Evolutionary conservation across 2,888 invertebrate genomes (phyloP).

Genomic region (Epinotia brunnichana): DNA sequence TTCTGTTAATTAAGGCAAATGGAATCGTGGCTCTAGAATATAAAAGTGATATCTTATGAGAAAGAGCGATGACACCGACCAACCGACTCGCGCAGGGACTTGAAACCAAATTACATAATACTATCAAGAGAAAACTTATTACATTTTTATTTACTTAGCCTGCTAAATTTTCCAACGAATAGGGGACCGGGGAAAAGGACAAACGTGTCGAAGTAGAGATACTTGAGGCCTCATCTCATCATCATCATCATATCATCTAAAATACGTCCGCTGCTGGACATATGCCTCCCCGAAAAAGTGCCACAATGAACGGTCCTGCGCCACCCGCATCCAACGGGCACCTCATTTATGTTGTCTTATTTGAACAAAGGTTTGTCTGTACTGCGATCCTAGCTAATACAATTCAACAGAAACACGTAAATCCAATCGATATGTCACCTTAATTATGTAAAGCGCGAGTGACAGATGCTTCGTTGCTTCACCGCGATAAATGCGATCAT

Average conservation of each 20-base stretch:
- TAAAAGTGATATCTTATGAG: constrained; percentile 48
- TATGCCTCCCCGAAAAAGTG: too few relatives aligned
- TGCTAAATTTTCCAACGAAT: neutral
- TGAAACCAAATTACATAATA: constrained; percentile 36
- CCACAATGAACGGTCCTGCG: too few relatives aligned
- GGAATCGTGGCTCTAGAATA: constrained; percentile 40
- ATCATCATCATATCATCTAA: too few relatives aligned
- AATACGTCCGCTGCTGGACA: too few relatives aligned
- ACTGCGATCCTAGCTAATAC: neutral
- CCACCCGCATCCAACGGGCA: too few relatives aligned
- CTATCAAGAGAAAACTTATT: constrained; percentile 27
- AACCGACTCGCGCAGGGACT: constrained; percentile 24
- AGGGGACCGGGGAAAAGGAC: neutral
- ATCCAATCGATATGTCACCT: neutral
- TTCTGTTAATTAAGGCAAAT: neutral
- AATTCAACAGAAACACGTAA: too few relatives aligned
- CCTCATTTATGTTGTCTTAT: neutral
- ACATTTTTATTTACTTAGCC: neutral
- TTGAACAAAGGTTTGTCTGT: neutral
- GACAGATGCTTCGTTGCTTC: neutral
- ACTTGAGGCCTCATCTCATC: too few relatives aligned
- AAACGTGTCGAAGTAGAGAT: neutral
- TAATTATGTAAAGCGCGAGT: neutral
- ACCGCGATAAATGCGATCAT: neutral
- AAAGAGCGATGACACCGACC: constrained; percentile 48